Evolutionary conservation across 2,888 invertebrate species (phyloP).

Genomic region (Beris morrisii): DNA sequence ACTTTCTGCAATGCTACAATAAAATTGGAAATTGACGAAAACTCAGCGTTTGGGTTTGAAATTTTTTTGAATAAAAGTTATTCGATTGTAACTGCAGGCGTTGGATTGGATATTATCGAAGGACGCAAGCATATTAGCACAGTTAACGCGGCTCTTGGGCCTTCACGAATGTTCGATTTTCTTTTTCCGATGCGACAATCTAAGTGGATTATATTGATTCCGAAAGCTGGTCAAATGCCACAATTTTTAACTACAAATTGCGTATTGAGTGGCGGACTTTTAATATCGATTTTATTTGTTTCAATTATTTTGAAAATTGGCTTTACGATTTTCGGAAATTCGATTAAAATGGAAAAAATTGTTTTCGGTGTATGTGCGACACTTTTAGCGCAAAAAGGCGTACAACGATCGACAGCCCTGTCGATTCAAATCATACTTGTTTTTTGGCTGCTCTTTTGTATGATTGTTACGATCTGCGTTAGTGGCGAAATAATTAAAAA

Average conservation of each 20-base stretch:
- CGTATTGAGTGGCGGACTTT: neutral
- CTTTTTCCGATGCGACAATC: neutral
- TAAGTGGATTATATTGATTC: neutral
- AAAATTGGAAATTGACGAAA: neutral
- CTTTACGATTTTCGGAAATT: neutral
- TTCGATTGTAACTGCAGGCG: constrained; percentile 9
- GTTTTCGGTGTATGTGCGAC: neutral
- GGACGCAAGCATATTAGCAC: neutral
- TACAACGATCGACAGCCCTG: neutral
- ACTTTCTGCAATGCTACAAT: constrained; percentile 9
- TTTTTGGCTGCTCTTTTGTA: constrained; percentile 11
- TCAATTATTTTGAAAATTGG: neutral
- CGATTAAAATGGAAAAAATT: neutral
- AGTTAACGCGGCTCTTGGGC: neutral
- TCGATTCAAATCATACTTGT: neutral
- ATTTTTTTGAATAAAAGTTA: constrained; percentile 11
- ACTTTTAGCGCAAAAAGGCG: neutral
- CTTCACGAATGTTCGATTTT: constrained; percentile 15
- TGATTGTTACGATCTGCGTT: neutral
- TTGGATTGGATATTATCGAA: neutral
- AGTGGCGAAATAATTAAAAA: constrained; percentile 10
- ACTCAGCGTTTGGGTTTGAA: constrained; percentile 11
- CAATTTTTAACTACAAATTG: neutral
- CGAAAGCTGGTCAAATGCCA: constrained; percentile 12
- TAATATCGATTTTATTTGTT: neutral